Percentiles rank a stretch among this genome's conserved stretches.
These are phyloP conservation scores for Recurvirostra avosetta DNA, from an alignment of 2,113 vertebrate genomes.

Conservation along the genomic window DNA sequence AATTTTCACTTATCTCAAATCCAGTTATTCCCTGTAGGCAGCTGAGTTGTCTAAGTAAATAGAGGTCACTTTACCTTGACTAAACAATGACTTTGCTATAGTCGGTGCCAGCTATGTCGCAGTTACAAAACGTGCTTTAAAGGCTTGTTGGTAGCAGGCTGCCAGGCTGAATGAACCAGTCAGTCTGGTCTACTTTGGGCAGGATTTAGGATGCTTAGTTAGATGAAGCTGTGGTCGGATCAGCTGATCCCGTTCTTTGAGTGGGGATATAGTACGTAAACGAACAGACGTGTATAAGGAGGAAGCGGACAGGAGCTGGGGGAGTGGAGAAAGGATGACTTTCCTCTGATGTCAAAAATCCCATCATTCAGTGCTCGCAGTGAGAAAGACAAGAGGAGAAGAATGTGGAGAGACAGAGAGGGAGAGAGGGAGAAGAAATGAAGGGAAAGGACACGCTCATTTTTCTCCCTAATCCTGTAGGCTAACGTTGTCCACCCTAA, in stretches of 20 bases:
- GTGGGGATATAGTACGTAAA: neutral
- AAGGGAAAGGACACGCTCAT: neutral
- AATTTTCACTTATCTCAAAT: neutral
- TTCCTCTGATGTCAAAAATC: conserved; percentile 63
- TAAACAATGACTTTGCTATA: conserved; percentile 44
- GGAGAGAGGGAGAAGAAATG: neutral
- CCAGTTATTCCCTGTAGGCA: conserved; percentile 31
- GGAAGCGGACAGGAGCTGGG: conserved; percentile 39
- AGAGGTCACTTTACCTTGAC: conserved; percentile 56
- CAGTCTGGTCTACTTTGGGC: neutral
- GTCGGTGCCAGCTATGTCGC: conserved; percentile 26
- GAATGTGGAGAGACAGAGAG: conserved; percentile 46
- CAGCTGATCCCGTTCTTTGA: neutral
- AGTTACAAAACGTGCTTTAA: neutral
- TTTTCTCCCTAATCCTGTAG: neutral
- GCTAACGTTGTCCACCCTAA: neutral
- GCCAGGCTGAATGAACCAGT: neutral
- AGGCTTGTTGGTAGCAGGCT: neutral
- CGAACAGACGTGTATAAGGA: neutral
- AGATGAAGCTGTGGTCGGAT: neutral
- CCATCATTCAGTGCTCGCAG: conserved; percentile 58
- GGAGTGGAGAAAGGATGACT: conserved; percentile 50
- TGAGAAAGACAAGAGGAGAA: conserved; percentile 54
- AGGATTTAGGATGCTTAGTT: conserved; percentile 16
- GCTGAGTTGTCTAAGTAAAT: neutral